Percentiles rank a stretch among this genome's conserved stretches.
phyloP scores from a whole-genome alignment of 2,113 vertebrate species.

The Brienomyrus brachyistius region DNA sequence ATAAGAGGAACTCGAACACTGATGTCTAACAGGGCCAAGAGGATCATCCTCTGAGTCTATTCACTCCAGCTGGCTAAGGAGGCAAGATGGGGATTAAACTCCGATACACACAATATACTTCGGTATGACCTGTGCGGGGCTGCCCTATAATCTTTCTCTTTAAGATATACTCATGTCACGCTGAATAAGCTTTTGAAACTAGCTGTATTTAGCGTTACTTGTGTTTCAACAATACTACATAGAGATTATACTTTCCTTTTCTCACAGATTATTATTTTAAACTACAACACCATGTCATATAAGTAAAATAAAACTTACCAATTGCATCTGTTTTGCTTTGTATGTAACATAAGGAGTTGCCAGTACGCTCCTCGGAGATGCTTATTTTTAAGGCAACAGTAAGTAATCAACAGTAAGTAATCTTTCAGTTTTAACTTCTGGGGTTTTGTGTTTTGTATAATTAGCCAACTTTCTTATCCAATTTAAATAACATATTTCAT shows the following conservation, averaged over 20 bases:
- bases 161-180: background rate
- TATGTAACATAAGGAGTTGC: background rate
- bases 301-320: background rate
- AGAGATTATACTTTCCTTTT: background rate
- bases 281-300: background rate
- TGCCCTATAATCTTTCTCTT: background rate
- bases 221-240: background rate
- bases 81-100: background rate
- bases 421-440: background rate
- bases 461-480: background rate
- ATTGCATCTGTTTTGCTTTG: background rate
- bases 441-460: background rate
- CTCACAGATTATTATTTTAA: background rate
- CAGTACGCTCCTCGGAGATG: background rate
- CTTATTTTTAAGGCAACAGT: background rate
- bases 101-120: background rate
- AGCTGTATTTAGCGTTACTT: background rate
- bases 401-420: background rate
- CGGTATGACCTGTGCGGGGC: background rate
- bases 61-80: background rate
- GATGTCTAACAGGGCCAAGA: background rate
- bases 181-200: background rate
- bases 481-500: background rate
- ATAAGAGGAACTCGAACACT: background rate
- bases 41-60: background rate